These are phyloP conservation scores for Phrynocephalus versicolor DNA, from an alignment of 2,113 vertebrate genomes.

Conservation along the genomic window DNA sequence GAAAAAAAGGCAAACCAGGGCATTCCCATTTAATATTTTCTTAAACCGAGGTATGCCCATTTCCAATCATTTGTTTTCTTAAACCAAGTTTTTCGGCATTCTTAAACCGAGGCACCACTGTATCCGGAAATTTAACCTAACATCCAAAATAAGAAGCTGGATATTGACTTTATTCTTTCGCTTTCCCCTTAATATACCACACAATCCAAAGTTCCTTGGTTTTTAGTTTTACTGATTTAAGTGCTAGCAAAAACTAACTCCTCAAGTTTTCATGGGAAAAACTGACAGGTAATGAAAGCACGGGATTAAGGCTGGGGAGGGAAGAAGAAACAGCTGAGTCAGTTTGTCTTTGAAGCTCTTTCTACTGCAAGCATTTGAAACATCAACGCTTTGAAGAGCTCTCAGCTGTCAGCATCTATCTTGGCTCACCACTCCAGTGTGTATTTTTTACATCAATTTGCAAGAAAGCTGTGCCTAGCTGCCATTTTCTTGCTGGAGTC, in stretches of 20 bases:
- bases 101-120: no score
- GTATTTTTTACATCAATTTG: constrained; percentile 20
- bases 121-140: neutral
- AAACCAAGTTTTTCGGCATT: no score
- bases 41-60: no score
- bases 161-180: neutral
- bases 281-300: constrained; percentile 14
- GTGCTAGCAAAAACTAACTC: neutral
- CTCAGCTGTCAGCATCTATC: constrained; percentile 27
- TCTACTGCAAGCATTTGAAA: constrained; percentile 6
- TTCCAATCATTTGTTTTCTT: no score
- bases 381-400: constrained; percentile 19
- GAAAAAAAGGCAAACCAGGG: no score
- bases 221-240: neutral
- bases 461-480: neutral
- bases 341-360: constrained; percentile 20
- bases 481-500: neutral
- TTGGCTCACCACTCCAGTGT: constrained; percentile 24
- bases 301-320: neutral
- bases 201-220: neutral
- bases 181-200: neutral
- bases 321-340: neutral
- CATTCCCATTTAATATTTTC: no score
- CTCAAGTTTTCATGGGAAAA: neutral
- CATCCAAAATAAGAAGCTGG: neutral